Base-by-base conservation (phyloP, 2,888 invertebrate species). In the Serripes groenlandicus region DNA sequence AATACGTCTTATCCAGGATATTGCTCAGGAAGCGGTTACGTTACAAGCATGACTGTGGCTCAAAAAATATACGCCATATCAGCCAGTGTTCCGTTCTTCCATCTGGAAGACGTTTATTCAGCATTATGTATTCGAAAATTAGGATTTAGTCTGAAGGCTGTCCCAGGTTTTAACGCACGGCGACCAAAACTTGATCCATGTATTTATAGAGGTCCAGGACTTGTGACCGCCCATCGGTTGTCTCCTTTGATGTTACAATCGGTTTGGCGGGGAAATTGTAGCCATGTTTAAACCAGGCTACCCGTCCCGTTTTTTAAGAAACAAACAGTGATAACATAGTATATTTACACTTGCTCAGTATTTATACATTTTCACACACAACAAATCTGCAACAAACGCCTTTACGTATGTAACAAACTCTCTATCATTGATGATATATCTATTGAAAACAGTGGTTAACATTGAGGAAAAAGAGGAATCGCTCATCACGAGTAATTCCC, bases 21-120 rank as follows among this genome's bases (percentile, higher is more conserved):
- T 77, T 92, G 92, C 76, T 90, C 92, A 1, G 92, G 92, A 2
- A 90, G 90, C 0, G 90, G 90, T 0, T 92, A 92, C 70, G 81
- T 91, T 21, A 91, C 90, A 34, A 88, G 88, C n/a, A 81, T 86
- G 56, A 73, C 83, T 15, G 88, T 90, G 3, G 91, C 85, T 0
- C 62, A 70, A 18, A 83, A 88, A 56, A 75, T 92, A 7, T 83
- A 86, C 26, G 76, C 85, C 7, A 72, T 90, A 2, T 92, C 92
- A 4, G 83, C 82, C 2, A 74, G 85, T 69, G 83, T 92, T 0
- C 92, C 92, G 0, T 92, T 91, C 79, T 92, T 92, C 62, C 88
- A 91, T 75, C 74, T 92, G 58, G 92, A 92, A 72, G 92, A 92
- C 69, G 90, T 92, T 21, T 92, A 91, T 64, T 83, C 92, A 0